Conservation (phyloP, 1,140 invertebrate genomes). For the Hyles vespertilio region DNA sequence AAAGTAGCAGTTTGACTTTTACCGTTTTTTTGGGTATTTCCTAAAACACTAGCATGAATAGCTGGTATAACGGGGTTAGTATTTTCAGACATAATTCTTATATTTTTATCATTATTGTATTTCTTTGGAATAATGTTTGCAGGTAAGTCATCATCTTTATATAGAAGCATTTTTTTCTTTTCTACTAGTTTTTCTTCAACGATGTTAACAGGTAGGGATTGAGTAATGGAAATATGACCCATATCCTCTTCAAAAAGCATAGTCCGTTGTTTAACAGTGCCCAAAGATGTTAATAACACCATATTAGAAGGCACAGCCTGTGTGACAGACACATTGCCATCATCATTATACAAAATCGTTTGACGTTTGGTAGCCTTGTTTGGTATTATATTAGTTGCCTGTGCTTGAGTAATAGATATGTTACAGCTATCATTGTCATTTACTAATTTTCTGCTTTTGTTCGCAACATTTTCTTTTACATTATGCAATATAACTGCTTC, state of each 20-base stretch:
- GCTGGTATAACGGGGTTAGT: no score
- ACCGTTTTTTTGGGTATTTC: no score
- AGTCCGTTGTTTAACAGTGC: conserved; percentile 4
- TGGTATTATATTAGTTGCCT: conserved; percentile 8
- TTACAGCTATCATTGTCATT: conserved; percentile 15
- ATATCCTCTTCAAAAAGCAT: conserved; percentile 6
- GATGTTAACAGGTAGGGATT: neutral
- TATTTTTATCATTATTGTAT: neutral
- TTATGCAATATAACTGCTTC: conserved; percentile 16
- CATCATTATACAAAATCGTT: conserved; percentile 8
- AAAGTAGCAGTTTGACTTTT: no score
- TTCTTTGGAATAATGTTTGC: neutral
- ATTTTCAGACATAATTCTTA: no score
- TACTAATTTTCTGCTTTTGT: neutral
- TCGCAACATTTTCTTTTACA: conserved; percentile 15
- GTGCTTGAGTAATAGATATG: conserved; percentile 25
- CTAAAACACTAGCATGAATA: no score
- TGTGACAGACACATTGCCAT: conserved; percentile 30
- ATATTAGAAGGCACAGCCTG: conserved; percentile 22
- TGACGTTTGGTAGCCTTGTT: conserved; percentile 1
- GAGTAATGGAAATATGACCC: conserved; percentile 10
- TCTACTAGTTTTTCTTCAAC: neutral
- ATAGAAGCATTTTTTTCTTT: no score
- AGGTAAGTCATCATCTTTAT: neutral
- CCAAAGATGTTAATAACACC: conserved; percentile 2